A percentile compares a stretch with the other conserved stretches of the same genome.
Conservation (phyloP, 1,140 invertebrate species). For the Drosophila ogumai region DNA sequence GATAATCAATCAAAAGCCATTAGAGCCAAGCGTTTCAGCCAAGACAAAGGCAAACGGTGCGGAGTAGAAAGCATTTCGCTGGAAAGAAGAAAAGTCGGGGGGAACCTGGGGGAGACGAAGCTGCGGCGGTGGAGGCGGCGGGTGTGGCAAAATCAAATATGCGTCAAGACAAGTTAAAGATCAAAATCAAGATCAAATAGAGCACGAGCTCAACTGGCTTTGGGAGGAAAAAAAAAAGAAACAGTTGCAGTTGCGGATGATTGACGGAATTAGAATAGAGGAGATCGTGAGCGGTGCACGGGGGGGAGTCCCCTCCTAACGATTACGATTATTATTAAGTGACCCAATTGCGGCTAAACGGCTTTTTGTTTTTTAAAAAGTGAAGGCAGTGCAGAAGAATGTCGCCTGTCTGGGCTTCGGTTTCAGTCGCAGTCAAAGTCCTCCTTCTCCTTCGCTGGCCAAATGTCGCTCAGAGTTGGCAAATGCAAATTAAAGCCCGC, state of each 20-base stretch:
- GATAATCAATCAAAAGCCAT: conserved; percentile 83
- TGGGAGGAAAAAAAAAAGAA: neutral
- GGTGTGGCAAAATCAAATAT: conserved; percentile 76
- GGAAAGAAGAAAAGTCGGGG: conserved; percentile 45
- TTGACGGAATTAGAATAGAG: conserved; percentile 82
- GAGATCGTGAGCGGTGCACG: conserved; percentile 58
- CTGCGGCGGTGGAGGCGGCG: conserved; percentile 5
- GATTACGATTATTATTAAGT: conserved; percentile 70
- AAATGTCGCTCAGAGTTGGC: conserved; percentile 65
- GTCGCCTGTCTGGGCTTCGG: conserved; percentile 50
- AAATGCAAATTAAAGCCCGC: conserved; percentile 67
- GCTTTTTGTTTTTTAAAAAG: conserved; percentile 54
- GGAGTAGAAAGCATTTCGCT: conserved; percentile 81
- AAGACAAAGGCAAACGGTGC: conserved; percentile 59
- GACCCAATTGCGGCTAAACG: conserved; percentile 68
- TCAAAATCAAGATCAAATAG: conserved; percentile 77
- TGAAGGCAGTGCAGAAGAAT: conserved; percentile 71
- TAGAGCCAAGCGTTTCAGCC: conserved; percentile 72
- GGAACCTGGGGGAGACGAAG: conserved; percentile 1
- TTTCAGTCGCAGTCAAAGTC: conserved; percentile 1
- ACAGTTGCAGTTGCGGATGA: conserved; percentile 74
- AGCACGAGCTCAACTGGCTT: conserved; percentile 38
- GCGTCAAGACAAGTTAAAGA: conserved; percentile 78
- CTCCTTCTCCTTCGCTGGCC: conserved; percentile 5
- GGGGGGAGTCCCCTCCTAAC: conserved; percentile 1